A percentile compares a stretch with the other conserved stretches of the same genome.
phyloP scores from a whole-genome alignment of 2,888 invertebrate genomes.

The Acrocyrtus sp. region DNA sequence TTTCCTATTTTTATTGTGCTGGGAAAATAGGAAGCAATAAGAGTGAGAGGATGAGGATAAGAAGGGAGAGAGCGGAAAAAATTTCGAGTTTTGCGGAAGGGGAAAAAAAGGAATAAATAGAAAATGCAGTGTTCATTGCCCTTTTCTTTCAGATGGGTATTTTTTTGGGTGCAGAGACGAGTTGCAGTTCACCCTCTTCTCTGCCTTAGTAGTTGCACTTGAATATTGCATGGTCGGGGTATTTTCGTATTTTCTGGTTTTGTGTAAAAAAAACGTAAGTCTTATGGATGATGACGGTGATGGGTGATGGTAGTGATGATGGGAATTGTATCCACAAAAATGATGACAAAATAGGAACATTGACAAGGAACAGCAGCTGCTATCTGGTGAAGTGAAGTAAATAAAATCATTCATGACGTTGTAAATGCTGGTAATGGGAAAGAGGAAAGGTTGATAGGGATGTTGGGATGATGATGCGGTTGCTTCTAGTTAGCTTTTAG shows the following conservation, averaged over 20 bases:
- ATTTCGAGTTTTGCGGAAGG: constrained; percentile 23
- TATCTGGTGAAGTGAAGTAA: constrained; percentile 5
- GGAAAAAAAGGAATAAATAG: constrained; percentile 8
- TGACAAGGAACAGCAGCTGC: neutral
- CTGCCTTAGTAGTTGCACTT: no score
- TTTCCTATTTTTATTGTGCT: constrained; percentile 15
- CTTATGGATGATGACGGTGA: no score
- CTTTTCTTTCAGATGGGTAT: no score
- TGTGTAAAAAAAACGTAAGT: no score
- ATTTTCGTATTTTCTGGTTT: no score
- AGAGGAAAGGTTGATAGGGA: constrained; percentile 11
- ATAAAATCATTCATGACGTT: constrained; percentile 12
- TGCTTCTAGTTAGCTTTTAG: neutral
- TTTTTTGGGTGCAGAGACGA: neutral
- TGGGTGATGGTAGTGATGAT: neutral
- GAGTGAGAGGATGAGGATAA: neutral
- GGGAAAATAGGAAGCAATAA: constrained; percentile 24
- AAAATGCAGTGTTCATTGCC: neutral
- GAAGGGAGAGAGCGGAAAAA: constrained; percentile 13
- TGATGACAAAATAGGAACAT: neutral
- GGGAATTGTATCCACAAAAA: neutral
- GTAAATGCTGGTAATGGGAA: neutral
- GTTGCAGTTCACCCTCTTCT: neutral
- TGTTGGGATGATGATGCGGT: constrained; percentile 1
- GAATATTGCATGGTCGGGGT: no score